A percentile compares a stretch with the other conserved stretches of the same genome.
Evolutionary conservation across 2,888 invertebrate genomes (phyloP).

Genomic region (Caenorhabditis virilis): DNA sequence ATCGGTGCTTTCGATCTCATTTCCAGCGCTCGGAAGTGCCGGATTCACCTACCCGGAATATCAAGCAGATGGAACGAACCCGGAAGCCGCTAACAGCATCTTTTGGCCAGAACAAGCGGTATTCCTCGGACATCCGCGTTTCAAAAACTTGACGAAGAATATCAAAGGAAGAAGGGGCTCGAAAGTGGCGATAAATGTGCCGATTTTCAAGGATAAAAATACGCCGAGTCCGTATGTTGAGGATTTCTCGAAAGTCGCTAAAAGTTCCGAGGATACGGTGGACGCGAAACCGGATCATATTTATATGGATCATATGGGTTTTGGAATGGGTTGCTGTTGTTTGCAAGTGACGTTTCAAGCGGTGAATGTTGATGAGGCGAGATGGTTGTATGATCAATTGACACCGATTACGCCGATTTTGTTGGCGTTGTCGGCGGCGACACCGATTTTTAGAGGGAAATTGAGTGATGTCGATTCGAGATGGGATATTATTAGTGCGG

Average conservation of each 20-base stretch:
- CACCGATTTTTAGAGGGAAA: slow-evolving; percentile 84
- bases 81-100: slow-evolving; percentile 79
- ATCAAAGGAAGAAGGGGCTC: slow-evolving; percentile 88
- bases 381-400: slow-evolving; percentile 93
- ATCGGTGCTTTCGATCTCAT: slow-evolving; percentile 84
- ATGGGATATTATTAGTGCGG: slow-evolving; percentile 91
- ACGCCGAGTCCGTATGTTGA: slow-evolving; percentile 79
- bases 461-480: slow-evolving; percentile 94
- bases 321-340: slow-evolving; percentile 90
- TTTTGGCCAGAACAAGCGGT: slow-evolving; percentile 95
- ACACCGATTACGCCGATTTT: slow-evolving; percentile 95
- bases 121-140: slow-evolving; percentile 85
- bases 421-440: slow-evolving; percentile 95
- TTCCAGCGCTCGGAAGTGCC: slow-evolving; percentile 88
- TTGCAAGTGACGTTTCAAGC: slow-evolving; percentile 80
- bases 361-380: slow-evolving; percentile 86
- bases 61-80: slow-evolving; percentile 76
- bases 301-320: slow-evolving; percentile 99
- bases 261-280: slow-evolving; percentile 68
- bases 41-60: slow-evolving; percentile 83
- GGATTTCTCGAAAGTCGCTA: slow-evolving; percentile 70
- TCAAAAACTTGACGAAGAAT: slow-evolving; percentile 84
- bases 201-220: slow-evolving; percentile 83
- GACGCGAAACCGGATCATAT: slow-evolving; percentile 86
- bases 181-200: slow-evolving; percentile 94